These are phyloP conservation scores for Nyctibius grandis DNA, from an alignment of 2,797 vertebrate species.

Conservation along the genomic window DNA sequence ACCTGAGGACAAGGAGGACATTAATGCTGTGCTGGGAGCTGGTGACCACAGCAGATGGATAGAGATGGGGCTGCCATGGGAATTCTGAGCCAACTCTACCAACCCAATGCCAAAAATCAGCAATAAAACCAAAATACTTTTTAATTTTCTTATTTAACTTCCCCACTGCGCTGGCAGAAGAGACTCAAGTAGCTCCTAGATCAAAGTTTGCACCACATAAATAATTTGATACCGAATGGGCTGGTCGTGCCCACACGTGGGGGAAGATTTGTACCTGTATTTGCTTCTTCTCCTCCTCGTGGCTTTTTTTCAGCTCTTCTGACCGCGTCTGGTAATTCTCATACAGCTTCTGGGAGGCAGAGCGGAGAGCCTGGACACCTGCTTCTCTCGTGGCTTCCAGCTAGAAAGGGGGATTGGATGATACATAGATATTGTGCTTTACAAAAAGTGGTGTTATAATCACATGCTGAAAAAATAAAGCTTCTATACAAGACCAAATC, in stretches of 20 bases:
- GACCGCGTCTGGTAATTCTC: conserved; percentile 48
- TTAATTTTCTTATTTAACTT: background rate
- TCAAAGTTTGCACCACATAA: fast-evolving
- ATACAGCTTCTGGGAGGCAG: conserved; percentile 50
- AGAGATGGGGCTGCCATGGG: background rate
- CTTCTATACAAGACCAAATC: no score
- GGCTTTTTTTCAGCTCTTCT: conserved; percentile 39
- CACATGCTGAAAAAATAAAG: background rate
- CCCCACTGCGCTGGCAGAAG: background rate
- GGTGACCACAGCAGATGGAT: fast-evolving
- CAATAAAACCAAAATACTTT: background rate
- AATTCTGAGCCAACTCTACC: background rate
- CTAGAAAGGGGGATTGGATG: background rate
- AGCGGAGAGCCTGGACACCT: conserved; percentile 57
- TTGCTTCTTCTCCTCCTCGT: background rate
- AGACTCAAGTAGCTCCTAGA: background rate
- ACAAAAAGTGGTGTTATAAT: background rate
- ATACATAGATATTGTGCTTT: background rate
- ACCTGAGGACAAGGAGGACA: conserved; percentile 14
- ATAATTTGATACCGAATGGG: background rate
- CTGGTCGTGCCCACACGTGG: fast-evolving
- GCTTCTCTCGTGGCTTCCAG: conserved; percentile 73
- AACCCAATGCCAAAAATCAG: background rate
- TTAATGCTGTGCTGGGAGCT: fast-evolving
- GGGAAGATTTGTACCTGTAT: conserved; percentile 56